Evolutionary conservation across 2,113 vertebrate genomes (phyloP), one percentile per base, ranked within the genome.

Genomic region (Diadophis punctatus): DNA sequence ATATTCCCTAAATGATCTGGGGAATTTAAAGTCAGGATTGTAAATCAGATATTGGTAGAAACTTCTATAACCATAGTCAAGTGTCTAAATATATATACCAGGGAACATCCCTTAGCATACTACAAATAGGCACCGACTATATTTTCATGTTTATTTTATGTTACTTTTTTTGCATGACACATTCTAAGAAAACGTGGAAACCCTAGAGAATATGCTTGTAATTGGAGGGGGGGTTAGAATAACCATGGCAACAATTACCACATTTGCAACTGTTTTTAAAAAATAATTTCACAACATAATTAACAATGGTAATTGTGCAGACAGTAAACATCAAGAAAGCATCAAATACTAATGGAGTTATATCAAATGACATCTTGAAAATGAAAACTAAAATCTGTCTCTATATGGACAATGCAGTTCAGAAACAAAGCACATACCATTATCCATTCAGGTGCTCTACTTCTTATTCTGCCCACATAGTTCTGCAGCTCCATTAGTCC

Each of bases 401-500:
- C 92, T 52, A 92, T 92, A 92, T 93, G 88, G 90, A n/a, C 93
- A 92, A 90, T 93, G 16, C n/a, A 92, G 96, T 3, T 84, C 93
- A 58, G 90, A 95, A 91, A 95, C 94, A 46, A 94, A 94, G 74
- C 74, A 96, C 97, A 56, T 98, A 98, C 98, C 98, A 97, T 96
- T 14, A 97, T 96, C 93, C 93, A 95, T 93, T 93, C 92, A 93
- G 95, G 95, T 49, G 92, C 86, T 25, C 0, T 49, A 88, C 96
- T 96, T 94, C 94, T 95, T 96, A 86, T 95, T 93, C 96, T 93
- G 94, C 95, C 95, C 93, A 88, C 92, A 91, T 94, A 95, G 96
- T 96, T 95, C 90, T 96, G 97, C 90, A 2, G 86, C 91, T 98
- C 96, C 95, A 96, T 94, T 95, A 95, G 93, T 94, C 95, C 95